A percentile compares a stretch with the other conserved stretches of the same genome.
Evolutionary conservation across 1,140 invertebrate genomes (phyloP).

Genomic region (Trachymyrmex septentrionalis): DNA sequence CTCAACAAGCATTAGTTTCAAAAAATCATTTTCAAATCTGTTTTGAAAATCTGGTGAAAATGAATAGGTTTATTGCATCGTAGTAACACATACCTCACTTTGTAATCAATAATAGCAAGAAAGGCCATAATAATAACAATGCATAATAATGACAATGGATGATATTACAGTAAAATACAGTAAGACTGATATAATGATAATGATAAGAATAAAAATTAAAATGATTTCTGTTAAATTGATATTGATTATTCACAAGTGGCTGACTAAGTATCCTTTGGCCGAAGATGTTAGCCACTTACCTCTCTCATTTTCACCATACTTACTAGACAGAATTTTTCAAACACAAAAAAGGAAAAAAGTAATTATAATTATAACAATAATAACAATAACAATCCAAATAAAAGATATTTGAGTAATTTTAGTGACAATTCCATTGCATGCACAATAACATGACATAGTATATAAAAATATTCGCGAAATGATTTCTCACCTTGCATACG

Average conservation of each 20-base stretch:
- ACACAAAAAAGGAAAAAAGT: slow-evolving; percentile 31
- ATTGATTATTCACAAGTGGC: slow-evolving; percentile 25
- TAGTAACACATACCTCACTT: slow-evolving; percentile 54
- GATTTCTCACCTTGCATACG: slow-evolving; percentile 90
- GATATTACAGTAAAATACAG: neutral
- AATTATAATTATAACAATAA: slow-evolving; percentile 74
- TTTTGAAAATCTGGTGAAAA: slow-evolving; percentile 70
- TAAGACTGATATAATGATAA: neutral
- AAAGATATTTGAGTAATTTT: slow-evolving; percentile 1
- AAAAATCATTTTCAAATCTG: slow-evolving; percentile 46
- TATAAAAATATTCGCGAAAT: slow-evolving; percentile 68
- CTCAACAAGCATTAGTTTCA: slow-evolving; percentile 11
- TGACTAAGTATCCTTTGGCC: slow-evolving; percentile 2
- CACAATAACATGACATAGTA: slow-evolving; percentile 62
- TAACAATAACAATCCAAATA: slow-evolving; percentile 31
- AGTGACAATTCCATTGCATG: slow-evolving; percentile 59
- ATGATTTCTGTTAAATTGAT: slow-evolving; percentile 3
- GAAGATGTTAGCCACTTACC: slow-evolving; percentile 73
- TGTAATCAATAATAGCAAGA: slow-evolving; percentile 47
- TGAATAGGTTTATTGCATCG: slow-evolving; percentile 58
- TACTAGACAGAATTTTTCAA: slow-evolving; percentile 61
- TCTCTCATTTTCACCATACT: slow-evolving; percentile 70
- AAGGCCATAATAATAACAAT: slow-evolving; percentile 19
- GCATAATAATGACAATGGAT: slow-evolving; percentile 5
- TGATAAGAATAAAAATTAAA: slow-evolving; percentile 8